Conservation (phyloP, 1,140 invertebrate genomes). For the Rhyacophila brunnea region DNA sequence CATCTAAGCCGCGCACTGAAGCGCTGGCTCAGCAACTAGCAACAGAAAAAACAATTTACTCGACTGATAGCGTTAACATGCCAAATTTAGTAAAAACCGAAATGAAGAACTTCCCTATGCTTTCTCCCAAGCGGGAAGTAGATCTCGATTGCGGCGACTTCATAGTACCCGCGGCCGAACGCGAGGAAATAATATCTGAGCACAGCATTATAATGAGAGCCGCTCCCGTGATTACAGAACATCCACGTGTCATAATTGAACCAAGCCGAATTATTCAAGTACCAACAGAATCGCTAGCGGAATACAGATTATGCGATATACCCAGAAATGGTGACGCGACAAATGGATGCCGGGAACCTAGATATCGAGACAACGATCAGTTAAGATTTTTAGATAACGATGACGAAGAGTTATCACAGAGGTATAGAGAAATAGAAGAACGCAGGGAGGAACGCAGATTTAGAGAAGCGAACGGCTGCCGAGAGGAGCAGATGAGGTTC, state of each 20-base stretch:
- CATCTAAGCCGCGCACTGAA: no score
- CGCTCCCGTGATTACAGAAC: slow-evolving; percentile 6
- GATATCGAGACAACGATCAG: background rate
- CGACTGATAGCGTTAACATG: background rate
- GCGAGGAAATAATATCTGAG: slow-evolving; percentile 27
- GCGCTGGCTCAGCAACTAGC: no score
- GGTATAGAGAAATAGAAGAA: slow-evolving; percentile 15
- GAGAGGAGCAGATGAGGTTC: slow-evolving; percentile 27
- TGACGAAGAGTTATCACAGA: slow-evolving; percentile 14
- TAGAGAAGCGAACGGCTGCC: slow-evolving; percentile 19
- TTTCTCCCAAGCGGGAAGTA: slow-evolving; percentile 26
- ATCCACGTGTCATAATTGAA: slow-evolving; percentile 32
- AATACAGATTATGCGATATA: slow-evolving; percentile 21
- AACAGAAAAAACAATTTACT: no score
- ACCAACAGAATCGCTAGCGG: slow-evolving; percentile 8
- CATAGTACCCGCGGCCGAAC: slow-evolving; percentile 24
- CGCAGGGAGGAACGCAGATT: slow-evolving; percentile 6
- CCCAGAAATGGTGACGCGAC: slow-evolving; percentile 1
- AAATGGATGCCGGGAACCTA: no score
- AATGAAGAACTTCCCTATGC: slow-evolving; percentile 23
- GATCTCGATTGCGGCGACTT: slow-evolving; percentile 2
- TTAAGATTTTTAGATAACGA: background rate
- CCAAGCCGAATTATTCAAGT: slow-evolving; percentile 11
- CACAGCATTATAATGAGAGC: background rate
- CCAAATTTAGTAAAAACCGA: background rate